Base-by-base conservation (phyloP, 2,888 invertebrate genomes). In the Dryocosmus kuriphilus region DNA sequence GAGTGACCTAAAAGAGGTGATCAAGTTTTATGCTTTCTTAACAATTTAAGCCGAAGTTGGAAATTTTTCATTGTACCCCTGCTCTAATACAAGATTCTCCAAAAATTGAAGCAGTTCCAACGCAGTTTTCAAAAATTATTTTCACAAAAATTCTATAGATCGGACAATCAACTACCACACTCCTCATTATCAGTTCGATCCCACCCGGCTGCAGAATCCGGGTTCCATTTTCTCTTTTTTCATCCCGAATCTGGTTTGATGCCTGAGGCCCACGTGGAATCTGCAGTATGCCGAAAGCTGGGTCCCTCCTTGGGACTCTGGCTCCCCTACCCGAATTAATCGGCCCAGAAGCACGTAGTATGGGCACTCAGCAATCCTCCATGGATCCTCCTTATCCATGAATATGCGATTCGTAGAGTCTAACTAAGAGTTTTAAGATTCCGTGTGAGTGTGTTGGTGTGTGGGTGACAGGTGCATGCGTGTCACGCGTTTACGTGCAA, bases 401-500 rank as follows among this genome's bases (percentile, higher is more conserved):
- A 71, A 71, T 71, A 71, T 55, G 71, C 71, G 32, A 71, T 71
- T 71, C n/a, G 32, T 71, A 71, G 51, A 71, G 30, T 71, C 71
- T 30, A 71, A 19, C 27, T 41, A 63, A 22, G 63, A 22, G 38
- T 65, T 65, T 65, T 63, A 63, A 63, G 35, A 35, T 63, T 32
- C 35, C 22, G 27, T 51, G 71, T 55, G 22, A 55, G 22, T 46
- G 67, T 32, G 71, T 71, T n/a, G 51, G n/a, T 41, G 65, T 51
- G 67, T 71, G 51, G 51, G 71, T 71, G 51, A 71, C n/a, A 30
- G n/a, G 30, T 71, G 71, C 71, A 32, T 71, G 71, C 71, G 71
- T 71, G 51, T 71, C 71, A 71, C 71, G 71, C 71, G 71, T 55
- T 71, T 71, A 71, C 30, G 51, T 71, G 71, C 71, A 51, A 71